Percentiles rank a stretch among this genome's conserved stretches.
These are phyloP conservation scores for Ariolimax columbianus DNA, from an alignment of 2,888 invertebrate genomes.

Conservation along the genomic window DNA sequence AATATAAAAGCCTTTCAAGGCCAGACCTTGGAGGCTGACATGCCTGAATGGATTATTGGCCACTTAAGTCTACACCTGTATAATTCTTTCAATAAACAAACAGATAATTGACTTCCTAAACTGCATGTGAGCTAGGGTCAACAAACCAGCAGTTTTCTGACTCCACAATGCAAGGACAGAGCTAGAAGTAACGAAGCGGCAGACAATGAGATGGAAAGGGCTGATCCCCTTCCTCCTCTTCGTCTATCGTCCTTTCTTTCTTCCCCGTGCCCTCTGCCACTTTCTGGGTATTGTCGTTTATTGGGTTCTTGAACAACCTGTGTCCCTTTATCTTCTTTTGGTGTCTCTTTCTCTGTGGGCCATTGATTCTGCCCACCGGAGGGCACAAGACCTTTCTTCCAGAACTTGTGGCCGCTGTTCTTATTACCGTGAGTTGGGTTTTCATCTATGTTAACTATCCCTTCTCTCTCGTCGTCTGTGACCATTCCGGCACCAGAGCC, in stretches of 20 bases:
- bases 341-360: neutral
- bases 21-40: too few relatives aligned
- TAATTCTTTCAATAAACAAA: too few relatives aligned
- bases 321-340: constrained; percentile 1
- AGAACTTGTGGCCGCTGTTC: neutral
- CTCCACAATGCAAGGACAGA: constrained; percentile 8
- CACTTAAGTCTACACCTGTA: too few relatives aligned
- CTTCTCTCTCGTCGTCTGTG: constrained; percentile 37
- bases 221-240: neutral
- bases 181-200: neutral
- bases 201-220: neutral
- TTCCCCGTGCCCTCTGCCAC: neutral
- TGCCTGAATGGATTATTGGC: too few relatives aligned
- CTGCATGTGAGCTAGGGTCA: neutral
- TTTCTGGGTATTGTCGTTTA: neutral
- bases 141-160: neutral
- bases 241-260: constrained; percentile 14
- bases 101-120: neutral
- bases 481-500: constrained; percentile 28
- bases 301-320: neutral
- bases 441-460: constrained; percentile 30
- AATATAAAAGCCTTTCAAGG: too few relatives aligned
- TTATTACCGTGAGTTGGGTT: neutral
- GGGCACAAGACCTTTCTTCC: neutral
- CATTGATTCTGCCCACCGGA: neutral